Base-by-base conservation (phyloP, 1,140 invertebrate genomes). In the Bombus fervidus region DNA sequence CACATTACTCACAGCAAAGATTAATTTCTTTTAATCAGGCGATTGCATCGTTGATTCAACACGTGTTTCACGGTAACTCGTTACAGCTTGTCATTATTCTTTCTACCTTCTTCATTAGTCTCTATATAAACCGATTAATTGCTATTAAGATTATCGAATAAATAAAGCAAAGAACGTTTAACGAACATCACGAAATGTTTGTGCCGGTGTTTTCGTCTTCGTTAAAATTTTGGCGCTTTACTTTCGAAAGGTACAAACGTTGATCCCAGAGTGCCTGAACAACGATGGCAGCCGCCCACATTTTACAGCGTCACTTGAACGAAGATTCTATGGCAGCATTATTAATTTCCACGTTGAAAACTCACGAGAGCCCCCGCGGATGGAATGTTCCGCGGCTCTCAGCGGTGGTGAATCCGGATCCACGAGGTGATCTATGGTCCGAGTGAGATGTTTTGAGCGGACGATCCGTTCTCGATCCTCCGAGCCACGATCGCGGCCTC, bases 371-470 rank as follows among this genome's bases (percentile, higher is more conserved):
- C 78, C 80, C 69, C 88, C 78, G 81, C 79, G 89, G 83, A 71
- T 82, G 81, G 88, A 90, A 90, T 88, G 83, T 69, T 90, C 79
- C 88, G 71, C 85, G 85, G 88, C 68, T 87, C 87, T 86, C 87
- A 89, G 86, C 89, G 81, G 91, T 87, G 87, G 82, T 83, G 89
- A 71, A 91, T 88, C 87, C 86, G 83, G 91, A 90, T 90, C 66
- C 83, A 87, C 80, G 79, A 81, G 74, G 83, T 95, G 94, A 95
- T 95, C 93, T 94, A 95, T 94, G 87, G 91, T 37, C 81, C 92
- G 91, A 94, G 94, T 94, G 94, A 95, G 94, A 94, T 94, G 92
- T 95, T 94, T 94, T 95, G 94, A 95, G 81, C 86, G 93, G 93
- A 69, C 91, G 91, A 95, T 95, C 92, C 89, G 91, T 95, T 94